Base-by-base conservation (phyloP, 2,113 vertebrate species). In the Lepus americanus region DNA sequence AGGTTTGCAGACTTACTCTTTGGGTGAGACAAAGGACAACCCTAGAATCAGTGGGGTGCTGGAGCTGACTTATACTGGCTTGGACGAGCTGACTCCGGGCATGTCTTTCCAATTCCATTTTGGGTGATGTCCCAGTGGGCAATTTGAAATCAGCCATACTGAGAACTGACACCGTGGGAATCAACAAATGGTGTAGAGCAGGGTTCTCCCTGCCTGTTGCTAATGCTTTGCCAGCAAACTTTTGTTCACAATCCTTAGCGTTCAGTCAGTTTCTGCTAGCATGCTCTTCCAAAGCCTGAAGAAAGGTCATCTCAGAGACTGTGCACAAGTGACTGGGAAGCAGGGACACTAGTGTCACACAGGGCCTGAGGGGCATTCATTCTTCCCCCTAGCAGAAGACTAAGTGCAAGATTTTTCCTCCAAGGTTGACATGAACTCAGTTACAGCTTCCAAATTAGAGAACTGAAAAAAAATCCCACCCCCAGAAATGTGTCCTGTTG, bases 111-210 rank as follows among this genome's bases (percentile, higher is more conserved):
- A 83, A 5, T 20, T 78, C 49, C 0, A 0, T 25, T 3, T 36
- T 9, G 27, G 6, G 9, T 5, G 20, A 70, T 2, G 10, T 31
- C 20, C 16, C 2, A 0, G 3, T 10, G 16, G 19, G 3, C 17
- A 16, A 23, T n/a, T 19, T 39, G 90, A 61, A 79, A 79, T 14
- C n/a, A 59, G 4, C 29, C 33, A 3, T 0, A 23, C 29, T 9
- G 25, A 44, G 36, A 22, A 22, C 67, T 44, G 92, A 81, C 14
- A 29, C 61, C 36, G 9, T 0, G 39, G 69, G 39, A 70, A 83
- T 0, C 63, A 83, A 70, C 19, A 16, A 74, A 55, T 2, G 0
- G 22, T 59, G 1, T 12, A 25, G n/a, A 36, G 14, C 49, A 59
- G 19, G 13, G 22, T 1, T 27, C 61, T 31, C 23, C 11, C 7